Evolutionary conservation across 2,797 vertebrate species (phyloP).

Genomic region (Anisognathus igniventris): DNA sequence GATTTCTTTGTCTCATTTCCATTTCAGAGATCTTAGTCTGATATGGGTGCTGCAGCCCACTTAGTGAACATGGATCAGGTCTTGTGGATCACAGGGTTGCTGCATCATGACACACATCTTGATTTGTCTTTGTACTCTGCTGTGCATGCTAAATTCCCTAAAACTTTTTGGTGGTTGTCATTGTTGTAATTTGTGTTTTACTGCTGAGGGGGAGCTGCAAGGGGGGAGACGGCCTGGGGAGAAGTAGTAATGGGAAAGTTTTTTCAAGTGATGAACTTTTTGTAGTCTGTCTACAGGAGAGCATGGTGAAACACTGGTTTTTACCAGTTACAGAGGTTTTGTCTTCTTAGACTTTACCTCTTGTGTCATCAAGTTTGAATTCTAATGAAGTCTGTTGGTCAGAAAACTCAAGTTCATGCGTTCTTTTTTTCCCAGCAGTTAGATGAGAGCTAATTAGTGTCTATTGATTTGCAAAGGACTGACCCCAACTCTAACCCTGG

Average conservation of each 20-base stretch:
- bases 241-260: background rate
- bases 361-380: background rate
- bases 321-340: background rate
- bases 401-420: background rate
- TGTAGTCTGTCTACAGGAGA: background rate
- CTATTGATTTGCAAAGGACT: conserved; percentile 34
- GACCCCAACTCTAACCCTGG: conserved; percentile 11
- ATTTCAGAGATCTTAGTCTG: background rate
- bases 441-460: conserved; percentile 34
- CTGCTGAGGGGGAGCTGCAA: background rate
- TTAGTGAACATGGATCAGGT: background rate
- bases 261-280: background rate
- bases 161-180: background rate
- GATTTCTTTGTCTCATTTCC: background rate
- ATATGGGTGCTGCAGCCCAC: background rate
- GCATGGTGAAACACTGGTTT: background rate
- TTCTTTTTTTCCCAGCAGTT: background rate
- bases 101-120: background rate
- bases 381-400: background rate
- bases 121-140: background rate
- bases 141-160: background rate
- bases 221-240: background rate
- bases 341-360: background rate
- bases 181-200: background rate
- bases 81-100: background rate